Base-by-base conservation (phyloP, 2,888 invertebrate genomes). In the Hipparchia semele region DNA sequence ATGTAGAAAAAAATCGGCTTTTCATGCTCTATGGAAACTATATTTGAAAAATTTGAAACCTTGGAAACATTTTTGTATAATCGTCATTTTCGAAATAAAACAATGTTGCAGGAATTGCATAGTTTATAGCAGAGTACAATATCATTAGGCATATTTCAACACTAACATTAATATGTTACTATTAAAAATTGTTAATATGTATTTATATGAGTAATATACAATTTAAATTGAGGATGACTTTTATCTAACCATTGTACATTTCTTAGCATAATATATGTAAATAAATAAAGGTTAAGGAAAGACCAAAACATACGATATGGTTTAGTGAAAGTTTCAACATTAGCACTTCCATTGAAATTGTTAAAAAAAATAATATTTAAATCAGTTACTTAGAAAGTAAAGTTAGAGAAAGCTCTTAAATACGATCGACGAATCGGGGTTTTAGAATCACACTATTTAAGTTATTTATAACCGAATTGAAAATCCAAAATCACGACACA, bases 391-490 rank as follows among this genome's bases (percentile, higher is more conserved):
- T 76, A 77, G 75, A 80, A 75, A 78, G 76, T 81, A 80, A 77
- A 77, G 77, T 77, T 78, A 81, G 74, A 80, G 75, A 78, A 79
- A 76, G 76, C 81, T 79, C 77, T 72, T 76, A 23, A 23, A 75
- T 73, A 78, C 76, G 78, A 81, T 82, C 82, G 80, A 82, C 80
- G 77, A 78, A 77, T 80, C 83, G 90, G 90, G 90, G 89, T 90
- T 90, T 86, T 81, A 82, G 80, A 83, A 86, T 88, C 86, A 85
- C 85, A 82, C 70, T 83, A 81, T 75, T 75, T 51, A 72, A 79
- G 79, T 78, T 78, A 79, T 71, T 77, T 79, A 84, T 82, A 88
- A 85, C 84, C 80, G 82, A 84, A 82, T 84, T 82, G 82, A 85
- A 81, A 86, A 86, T 82, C 82, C 81, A 86, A 86, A 85, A 75